Conservation (phyloP, 2,797 vertebrate genomes). For the Sparus aurata region DNA sequence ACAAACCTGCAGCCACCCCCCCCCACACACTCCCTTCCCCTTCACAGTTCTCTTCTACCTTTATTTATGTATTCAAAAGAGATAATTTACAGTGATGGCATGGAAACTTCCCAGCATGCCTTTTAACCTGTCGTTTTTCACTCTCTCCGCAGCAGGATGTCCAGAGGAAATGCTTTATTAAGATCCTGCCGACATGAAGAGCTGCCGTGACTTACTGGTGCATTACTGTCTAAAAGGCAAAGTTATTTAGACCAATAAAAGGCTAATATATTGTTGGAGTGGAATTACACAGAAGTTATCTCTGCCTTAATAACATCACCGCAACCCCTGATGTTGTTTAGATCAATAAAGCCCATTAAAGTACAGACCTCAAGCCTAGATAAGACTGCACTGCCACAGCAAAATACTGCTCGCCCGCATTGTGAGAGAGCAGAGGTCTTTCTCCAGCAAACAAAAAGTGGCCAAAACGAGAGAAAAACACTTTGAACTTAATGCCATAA, state of each 20-base stretch:
- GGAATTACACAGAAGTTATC: conserved; percentile 90
- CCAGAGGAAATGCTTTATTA: conserved; percentile 89
- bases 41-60: conserved; percentile 61
- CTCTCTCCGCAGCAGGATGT: conserved; percentile 81
- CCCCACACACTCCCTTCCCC: conserved; percentile 29
- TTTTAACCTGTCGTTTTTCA: conserved; percentile 83
- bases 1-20: conserved; percentile 33
- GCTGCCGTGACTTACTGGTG: conserved; percentile 85
- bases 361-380: conserved; percentile 85
- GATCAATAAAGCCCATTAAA: conserved; percentile 91
- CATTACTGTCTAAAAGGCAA: conserved; percentile 90
- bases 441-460: conserved; percentile 73
- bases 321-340: conserved; percentile 88
- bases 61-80: conserved; percentile 82
- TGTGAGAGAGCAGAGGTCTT: conserved; percentile 66
- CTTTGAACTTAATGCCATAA: conserved; percentile 53
- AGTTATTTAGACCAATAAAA: conserved; percentile 91
- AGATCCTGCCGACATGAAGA: conserved; percentile 86
- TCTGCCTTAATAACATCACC: conserved; percentile 88
- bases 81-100: conserved; percentile 79
- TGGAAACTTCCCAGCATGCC: conserved; percentile 85
- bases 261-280: conserved; percentile 89
- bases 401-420: conserved; percentile 74
- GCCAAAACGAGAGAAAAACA: conserved; percentile 64
- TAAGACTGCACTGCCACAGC: conserved; percentile 74